phyloP scores from a whole-genome alignment of 2,113 vertebrate species.

The Tricholaema leucomelas region DNA sequence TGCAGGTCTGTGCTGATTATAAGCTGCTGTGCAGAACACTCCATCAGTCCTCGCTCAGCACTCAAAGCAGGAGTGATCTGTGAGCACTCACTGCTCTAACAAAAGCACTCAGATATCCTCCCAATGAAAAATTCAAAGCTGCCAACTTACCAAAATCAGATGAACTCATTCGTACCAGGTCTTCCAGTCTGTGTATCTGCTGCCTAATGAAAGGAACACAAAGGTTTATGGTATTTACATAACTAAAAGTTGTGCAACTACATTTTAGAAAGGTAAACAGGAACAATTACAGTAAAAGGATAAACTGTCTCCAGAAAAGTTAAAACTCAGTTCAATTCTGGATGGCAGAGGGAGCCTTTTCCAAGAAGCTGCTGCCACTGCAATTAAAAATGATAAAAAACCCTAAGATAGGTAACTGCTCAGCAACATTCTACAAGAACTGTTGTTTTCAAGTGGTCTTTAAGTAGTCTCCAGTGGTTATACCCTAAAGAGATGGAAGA shows the following conservation, averaged over 20 bases:
- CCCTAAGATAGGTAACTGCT: neutral
- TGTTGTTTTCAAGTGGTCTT: slow-evolving; percentile 39
- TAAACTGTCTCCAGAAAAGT: neutral
- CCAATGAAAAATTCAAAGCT: neutral
- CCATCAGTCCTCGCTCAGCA: neutral
- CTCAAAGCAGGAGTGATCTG: neutral
- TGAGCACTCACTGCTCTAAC: neutral
- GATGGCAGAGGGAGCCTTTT: neutral
- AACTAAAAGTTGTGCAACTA: neutral
- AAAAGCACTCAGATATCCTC: neutral
- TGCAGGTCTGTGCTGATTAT: neutral
- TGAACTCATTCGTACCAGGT: slow-evolving; percentile 78
- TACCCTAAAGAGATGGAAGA: neutral
- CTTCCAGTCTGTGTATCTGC: slow-evolving; percentile 84
- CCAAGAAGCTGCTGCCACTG: neutral
- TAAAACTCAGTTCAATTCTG: neutral
- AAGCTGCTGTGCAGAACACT: neutral
- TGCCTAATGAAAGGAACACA: slow-evolving; percentile 81
- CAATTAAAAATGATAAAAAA: neutral
- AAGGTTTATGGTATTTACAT: neutral
- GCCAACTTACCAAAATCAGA: slow-evolving; percentile 91
- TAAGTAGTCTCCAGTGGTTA: neutral
- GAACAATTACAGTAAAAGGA: neutral
- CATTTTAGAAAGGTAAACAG: neutral
- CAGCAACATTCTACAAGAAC: neutral